Base-by-base conservation (phyloP, 1,140 invertebrate genomes). In the Choristoneura fumiferana region DNA sequence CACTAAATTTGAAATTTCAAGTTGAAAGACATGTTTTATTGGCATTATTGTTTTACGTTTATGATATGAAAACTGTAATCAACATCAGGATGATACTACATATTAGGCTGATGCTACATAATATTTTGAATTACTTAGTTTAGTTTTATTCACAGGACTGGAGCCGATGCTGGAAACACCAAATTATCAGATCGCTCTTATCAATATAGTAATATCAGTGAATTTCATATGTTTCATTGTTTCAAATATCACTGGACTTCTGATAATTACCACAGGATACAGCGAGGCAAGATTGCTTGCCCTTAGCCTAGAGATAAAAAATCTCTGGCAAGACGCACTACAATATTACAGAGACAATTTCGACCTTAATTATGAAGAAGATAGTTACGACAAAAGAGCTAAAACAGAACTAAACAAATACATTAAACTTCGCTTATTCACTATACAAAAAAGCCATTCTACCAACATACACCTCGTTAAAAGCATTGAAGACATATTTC, bases 401-500 rank as follows among this genome's bases (percentile, higher is more conserved):
- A 12, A 5, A 29, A 13, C 18, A 10, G 10, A 29, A 29, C 14
- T 49, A 18, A 49, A 49, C 12, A 33, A 49, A 12, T 49, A 49
- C 17, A n/a, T 49, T 4, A 29, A 49, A 8, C 12, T 22, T 12
- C 43, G 43, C n/a, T 33, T 49, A 5, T n/a, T 6, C 8, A 0
- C 8, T 5, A 49, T 49, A 22, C 17, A 12, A 12, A 49, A 22
- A 49, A 49, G 18, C 43, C 43, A 49, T 14, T 17, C 43, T 1
- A 49, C 8, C 17, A 49, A 49, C n/a, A 49, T 49, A 12, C 17
- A 22, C 12, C 3, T 73, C 8, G 18, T 78, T 1, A 38, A 49
- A 12, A 54, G 67, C 49, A 40, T 78, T 0, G 70, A 76, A 49
- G 14, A 55, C 0, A 58, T 65, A n/a, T 70, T 69, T n/a, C 39